Conservation (phyloP, 2,888 invertebrate genomes). For the Epirrita christyi region DNA sequence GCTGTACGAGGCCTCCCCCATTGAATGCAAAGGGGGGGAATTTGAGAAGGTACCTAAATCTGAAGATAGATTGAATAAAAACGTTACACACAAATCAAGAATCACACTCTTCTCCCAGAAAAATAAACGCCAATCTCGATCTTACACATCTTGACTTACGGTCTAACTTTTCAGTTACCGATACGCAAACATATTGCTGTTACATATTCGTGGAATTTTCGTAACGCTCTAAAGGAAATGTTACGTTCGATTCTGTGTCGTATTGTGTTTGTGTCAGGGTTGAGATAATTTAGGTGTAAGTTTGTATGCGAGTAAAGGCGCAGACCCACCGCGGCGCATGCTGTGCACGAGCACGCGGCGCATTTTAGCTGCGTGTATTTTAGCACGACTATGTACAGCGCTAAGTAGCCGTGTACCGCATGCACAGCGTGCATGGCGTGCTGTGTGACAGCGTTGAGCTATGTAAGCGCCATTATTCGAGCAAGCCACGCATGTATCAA, state of each 20-base stretch:
- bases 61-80: conserved; percentile 60
- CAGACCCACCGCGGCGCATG: no score
- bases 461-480: no score
- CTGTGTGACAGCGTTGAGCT: no score
- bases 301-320: conserved; percentile 51
- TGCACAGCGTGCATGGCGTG: no score
- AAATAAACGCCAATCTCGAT: conserved; percentile 48
- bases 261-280: conserved; percentile 48
- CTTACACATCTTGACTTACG: conserved; percentile 51
- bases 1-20: no score
- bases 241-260: conserved; percentile 49
- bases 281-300: conserved; percentile 43
- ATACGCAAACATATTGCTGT: conserved; percentile 44
- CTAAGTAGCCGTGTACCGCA: no score
- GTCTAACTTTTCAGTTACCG: conserved; percentile 42
- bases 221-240: conserved; percentile 33
- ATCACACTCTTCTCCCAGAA: conserved; percentile 35
- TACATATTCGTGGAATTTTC: conserved; percentile 46
- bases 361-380: no score
- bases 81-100: conserved; percentile 57
- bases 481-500: no score
- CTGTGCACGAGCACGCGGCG: no score
- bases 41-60: conserved; percentile 67
- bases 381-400: no score
- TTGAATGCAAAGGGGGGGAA: no score